phyloP scores from a whole-genome alignment of 1,140 invertebrate species.

The Zaprionus davidi region DNA sequence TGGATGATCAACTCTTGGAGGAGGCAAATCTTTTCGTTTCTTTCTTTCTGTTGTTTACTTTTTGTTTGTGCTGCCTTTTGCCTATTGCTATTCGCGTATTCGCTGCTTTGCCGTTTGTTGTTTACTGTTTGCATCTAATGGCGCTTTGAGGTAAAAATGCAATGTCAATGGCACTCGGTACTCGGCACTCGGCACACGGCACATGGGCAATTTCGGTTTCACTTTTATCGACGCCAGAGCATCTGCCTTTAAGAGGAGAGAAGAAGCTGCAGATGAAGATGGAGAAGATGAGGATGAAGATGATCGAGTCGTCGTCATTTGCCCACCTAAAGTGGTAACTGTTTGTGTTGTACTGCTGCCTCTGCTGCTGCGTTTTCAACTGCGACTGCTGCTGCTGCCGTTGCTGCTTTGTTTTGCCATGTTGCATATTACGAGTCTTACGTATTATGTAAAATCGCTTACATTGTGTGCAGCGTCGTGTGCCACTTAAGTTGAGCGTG shows the following conservation, averaged over 20 bases:
- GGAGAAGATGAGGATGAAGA: conserved; percentile 46
- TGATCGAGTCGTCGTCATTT: conserved; percentile 53
- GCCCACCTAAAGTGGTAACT: conserved; percentile 73
- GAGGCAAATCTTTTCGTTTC: conserved; percentile 52
- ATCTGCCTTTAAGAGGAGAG: conserved; percentile 42
- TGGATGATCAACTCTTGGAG: conserved; percentile 23
- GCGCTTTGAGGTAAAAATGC: conserved; percentile 79
- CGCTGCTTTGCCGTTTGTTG: conserved; percentile 23
- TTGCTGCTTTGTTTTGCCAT: conserved; percentile 63
- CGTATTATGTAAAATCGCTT: conserved; percentile 77
- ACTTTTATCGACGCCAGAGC: conserved; percentile 77
- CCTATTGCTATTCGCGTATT: too few species aligned
- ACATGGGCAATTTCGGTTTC: conserved; percentile 78
- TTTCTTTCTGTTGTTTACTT: conserved; percentile 41
- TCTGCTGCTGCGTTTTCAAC: conserved; percentile 26
- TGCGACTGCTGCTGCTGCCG: conserved; percentile 17
- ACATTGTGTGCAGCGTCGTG: conserved; percentile 70
- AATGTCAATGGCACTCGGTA: conserved; percentile 78
- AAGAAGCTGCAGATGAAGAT: conserved; percentile 17
- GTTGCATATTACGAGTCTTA: conserved; percentile 65
- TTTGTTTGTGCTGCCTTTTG: conserved; percentile 21
- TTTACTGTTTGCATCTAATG: conserved; percentile 78
- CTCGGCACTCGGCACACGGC: conserved; percentile 54
- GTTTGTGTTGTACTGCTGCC: conserved; percentile 36
- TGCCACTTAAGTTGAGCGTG: conserved; percentile 63